Evolutionary conservation across 2,888 invertebrate genomes (phyloP), one percentile per base, ranked within the genome.

Genomic region (Marronus borbonicus): DNA sequence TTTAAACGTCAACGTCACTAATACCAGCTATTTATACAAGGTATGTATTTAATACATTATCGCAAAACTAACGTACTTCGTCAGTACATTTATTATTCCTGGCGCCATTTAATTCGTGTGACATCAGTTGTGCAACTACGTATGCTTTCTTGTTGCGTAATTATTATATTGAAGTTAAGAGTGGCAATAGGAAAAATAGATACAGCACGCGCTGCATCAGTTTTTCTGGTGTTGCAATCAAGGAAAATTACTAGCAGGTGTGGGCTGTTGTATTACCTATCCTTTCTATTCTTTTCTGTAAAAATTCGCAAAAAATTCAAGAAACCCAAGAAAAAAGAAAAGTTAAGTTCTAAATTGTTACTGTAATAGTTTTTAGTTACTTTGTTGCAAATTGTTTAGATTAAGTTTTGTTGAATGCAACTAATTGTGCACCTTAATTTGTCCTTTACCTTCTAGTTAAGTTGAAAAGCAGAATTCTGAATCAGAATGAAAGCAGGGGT

Each of bases 121-220:
- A 55, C 55, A 55, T 55, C 14, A 55, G n/a, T 55, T 55, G 55
- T 55, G 55, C 14, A 55, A 55, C 55, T 55, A 55, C 55, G 55
- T 55, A 55, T n/a, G 20, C 17, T 55, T 2, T 17, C n/a, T 7
- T 55, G 20, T 55, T 55, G n/a, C 55, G 55, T 55, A 55, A 55
- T 55, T 12, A 55, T 55, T 55, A 20, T 14, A n/a, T 17, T 8
- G 55, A 55, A 17, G 8, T 55, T 55, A n/a, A 55, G 17, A 20
- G 55, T 55, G 55, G 55, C n/a, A 55, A 55, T 55, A 52, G 20
- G 55, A 55, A 55, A 55, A 55, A 55, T 55, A 55, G n/a, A 55
- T 55, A 1, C 14, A n/a, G 12, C 5, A 14, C 17, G 14, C 14
- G n/a, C 20, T 17, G 7, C 20, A n/a, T n/a, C 20, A 55, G 3